phyloP scores from a whole-genome alignment of 2,113 vertebrate species.

The Hippocampus comes region DNA sequence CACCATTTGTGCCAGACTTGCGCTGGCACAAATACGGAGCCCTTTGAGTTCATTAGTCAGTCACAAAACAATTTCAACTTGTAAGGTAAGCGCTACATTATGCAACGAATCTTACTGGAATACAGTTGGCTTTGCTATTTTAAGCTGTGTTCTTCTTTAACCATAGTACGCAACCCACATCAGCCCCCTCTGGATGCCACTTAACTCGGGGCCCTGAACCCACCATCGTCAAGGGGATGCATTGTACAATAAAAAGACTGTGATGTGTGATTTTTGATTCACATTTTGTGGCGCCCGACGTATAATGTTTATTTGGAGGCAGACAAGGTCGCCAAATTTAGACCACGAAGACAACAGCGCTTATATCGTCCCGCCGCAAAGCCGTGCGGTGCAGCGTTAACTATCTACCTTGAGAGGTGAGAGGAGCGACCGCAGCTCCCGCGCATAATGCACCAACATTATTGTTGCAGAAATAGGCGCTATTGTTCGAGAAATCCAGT shows the following conservation, averaged over 20 bases:
- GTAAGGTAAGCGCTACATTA: conserved; percentile 20
- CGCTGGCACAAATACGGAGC: no score
- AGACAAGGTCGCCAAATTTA: conserved; percentile 51
- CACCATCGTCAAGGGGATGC: conserved; percentile 33
- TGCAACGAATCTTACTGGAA: conserved; percentile 24
- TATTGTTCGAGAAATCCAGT: background rate
- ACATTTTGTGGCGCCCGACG: conserved; percentile 4
- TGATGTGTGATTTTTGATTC: conserved; percentile 28
- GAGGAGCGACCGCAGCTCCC: background rate
- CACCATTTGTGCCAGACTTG: no score
- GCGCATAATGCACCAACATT: background rate
- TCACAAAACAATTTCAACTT: background rate
- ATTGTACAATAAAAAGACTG: conserved; percentile 16
- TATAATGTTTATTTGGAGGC: conserved; percentile 51
- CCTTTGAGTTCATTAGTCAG: no score
- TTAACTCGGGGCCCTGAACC: background rate
- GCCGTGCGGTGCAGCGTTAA: conserved; percentile 47
- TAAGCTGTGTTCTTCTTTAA: conserved; percentile 15
- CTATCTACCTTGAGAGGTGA: conserved; percentile 8
- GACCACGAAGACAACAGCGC: conserved; percentile 27
- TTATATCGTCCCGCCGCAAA: conserved; percentile 35
- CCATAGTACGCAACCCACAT: conserved; percentile 38
- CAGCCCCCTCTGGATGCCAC: conserved; percentile 25
- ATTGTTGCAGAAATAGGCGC: background rate
- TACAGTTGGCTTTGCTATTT: conserved; percentile 32